Evolutionary conservation across 2,888 invertebrate genomes (phyloP).

Genomic region (Lucinisca nassula): DNA sequence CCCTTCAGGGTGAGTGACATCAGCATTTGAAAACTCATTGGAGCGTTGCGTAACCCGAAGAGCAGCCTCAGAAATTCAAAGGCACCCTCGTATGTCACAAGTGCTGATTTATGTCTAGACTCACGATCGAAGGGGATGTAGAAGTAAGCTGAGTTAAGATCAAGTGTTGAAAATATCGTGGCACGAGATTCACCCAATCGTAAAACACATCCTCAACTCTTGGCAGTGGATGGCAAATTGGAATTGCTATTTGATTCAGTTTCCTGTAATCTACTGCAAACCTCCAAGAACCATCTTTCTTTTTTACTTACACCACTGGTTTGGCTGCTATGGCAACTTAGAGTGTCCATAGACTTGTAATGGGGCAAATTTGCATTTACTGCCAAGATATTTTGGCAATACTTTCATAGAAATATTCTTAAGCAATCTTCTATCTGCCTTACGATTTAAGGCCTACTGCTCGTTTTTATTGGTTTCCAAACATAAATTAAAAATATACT

Average conservation of each 20-base stretch:
- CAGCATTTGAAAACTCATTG: constrained; percentile 63
- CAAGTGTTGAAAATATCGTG: constrained; percentile 60
- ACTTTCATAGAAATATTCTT: too few relatives aligned
- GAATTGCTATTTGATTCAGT: constrained; percentile 47
- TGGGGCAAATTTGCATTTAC: too few relatives aligned
- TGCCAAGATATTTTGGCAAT: too few relatives aligned
- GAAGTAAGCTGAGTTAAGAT: constrained; percentile 59
- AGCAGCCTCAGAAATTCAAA: constrained; percentile 54
- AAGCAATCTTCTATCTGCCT: too few relatives aligned
- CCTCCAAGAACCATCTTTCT: constrained; percentile 53
- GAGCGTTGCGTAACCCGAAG: constrained; percentile 65
- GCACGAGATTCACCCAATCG: constrained; percentile 61
- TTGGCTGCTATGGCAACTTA: too few relatives aligned
- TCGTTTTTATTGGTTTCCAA: too few relatives aligned
- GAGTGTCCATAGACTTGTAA: too few relatives aligned
- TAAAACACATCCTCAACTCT: constrained; percentile 64
- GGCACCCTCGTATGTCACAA: constrained; percentile 62
- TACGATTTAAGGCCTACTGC: too few relatives aligned
- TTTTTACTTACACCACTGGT: constrained; percentile 64
- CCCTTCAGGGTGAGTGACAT: constrained; percentile 59
- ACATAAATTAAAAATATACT: too few relatives aligned
- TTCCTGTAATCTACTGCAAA: constrained; percentile 61
- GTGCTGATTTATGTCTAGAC: constrained; percentile 60
- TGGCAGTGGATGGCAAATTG: constrained; percentile 59
- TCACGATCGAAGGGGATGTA: constrained; percentile 56